Evolutionary conservation across 2,797 vertebrate species (phyloP).

Genomic region (Callimico goeldii): DNA sequence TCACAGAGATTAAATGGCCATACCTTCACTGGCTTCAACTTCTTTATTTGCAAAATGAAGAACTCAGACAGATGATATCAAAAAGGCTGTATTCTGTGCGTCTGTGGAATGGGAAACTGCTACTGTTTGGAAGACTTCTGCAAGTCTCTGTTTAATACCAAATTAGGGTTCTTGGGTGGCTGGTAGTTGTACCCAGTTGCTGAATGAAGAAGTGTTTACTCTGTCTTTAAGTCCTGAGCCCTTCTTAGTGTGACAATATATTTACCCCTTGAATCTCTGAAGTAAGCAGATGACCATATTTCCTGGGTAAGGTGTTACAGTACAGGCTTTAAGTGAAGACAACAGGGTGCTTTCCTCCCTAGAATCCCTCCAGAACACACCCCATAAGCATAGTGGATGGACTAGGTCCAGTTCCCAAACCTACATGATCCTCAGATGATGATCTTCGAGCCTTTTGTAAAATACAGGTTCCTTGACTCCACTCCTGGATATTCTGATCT

Average conservation of each 20-base stretch:
- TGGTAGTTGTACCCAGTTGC: background rate
- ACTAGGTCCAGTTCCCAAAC: background rate
- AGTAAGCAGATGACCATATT: background rate
- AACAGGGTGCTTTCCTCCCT: background rate
- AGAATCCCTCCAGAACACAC: background rate
- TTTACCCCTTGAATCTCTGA: background rate
- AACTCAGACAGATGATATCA: background rate
- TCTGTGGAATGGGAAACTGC: background rate
- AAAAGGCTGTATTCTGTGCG: background rate
- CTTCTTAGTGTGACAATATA: background rate
- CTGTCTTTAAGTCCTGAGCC: background rate
- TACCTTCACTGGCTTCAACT: background rate
- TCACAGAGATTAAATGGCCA: background rate
- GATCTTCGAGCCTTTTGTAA: background rate
- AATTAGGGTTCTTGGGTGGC: background rate
- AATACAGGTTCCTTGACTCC: background rate
- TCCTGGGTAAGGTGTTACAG: rapidly evolving
- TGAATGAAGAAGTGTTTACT: background rate
- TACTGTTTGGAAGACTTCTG: background rate
- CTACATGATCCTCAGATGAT: background rate
- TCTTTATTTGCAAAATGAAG: background rate
- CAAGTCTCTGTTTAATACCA: background rate
- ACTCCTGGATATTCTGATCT: background rate
- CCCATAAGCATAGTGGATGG: background rate
- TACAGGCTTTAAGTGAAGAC: background rate